Percentiles rank a stretch among this genome's conserved stretches.
These are phyloP conservation scores for Eupithecia vulgata DNA, from an alignment of 2,888 invertebrate genomes.

Conservation along the genomic window DNA sequence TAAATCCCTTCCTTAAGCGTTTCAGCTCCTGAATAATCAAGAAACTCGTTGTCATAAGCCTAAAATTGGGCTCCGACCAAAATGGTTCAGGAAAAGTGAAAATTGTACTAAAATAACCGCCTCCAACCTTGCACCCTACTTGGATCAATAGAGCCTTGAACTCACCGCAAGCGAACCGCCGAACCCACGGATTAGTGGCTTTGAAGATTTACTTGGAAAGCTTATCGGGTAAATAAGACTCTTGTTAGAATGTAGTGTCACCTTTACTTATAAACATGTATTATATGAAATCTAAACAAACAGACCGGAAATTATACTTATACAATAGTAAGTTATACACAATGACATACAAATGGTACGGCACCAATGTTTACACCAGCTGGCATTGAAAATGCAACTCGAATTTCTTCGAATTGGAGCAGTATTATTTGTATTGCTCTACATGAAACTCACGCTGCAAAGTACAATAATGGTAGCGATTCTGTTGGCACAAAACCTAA, in stretches of 20 bases:
- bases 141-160: constrained; percentile 81
- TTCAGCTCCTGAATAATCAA: constrained; percentile 17
- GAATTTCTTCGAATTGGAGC: neutral
- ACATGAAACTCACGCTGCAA: neutral
- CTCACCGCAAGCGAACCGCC: constrained; percentile 51
- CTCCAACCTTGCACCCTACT: constrained; percentile 64
- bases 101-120: constrained; percentile 55
- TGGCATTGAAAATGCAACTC: constrained; percentile 6
- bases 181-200: constrained; percentile 34
- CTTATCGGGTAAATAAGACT: constrained; percentile 30
- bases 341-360: neutral
- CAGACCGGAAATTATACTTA: neutral
- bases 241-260: neutral
- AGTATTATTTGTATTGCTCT: neutral
- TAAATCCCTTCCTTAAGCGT: constrained; percentile 13
- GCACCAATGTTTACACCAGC: neutral
- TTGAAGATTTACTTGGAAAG: constrained; percentile 31
- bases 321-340: neutral
- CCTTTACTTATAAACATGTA: neutral
- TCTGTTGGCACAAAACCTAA: too few species aligned
- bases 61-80: constrained; percentile 21
- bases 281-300: neutral
- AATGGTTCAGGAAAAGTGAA: constrained; percentile 50
- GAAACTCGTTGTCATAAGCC: constrained; percentile 14
- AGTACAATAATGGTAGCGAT: too few species aligned